Evolutionary conservation across 1,140 invertebrate genomes (phyloP).

Genomic region (Probaryconus sp.): DNA sequence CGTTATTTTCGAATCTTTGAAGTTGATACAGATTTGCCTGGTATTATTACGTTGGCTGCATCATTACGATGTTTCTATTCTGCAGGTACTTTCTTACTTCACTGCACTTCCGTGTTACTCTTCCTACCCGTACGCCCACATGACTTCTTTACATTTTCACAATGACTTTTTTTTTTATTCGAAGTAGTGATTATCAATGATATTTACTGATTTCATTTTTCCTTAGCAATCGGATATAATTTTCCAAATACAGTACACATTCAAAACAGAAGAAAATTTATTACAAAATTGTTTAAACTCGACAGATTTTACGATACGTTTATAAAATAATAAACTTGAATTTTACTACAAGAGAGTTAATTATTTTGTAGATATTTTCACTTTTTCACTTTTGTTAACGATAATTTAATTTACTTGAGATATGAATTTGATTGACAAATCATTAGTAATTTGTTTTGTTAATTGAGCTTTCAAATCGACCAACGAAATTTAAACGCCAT

Average conservation of each 20-base stretch:
- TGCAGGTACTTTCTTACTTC: slow-evolving; percentile 40
- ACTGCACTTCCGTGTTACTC: slow-evolving; percentile 33
- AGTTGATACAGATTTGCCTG: background rate
- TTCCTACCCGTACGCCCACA: slow-evolving; percentile 45
- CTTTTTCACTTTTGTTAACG: too few relatives aligned
- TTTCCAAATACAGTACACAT: too few relatives aligned
- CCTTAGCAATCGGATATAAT: slow-evolving; percentile 21
- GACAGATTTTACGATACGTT: too few relatives aligned
- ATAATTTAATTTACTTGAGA: too few relatives aligned
- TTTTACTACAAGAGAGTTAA: too few relatives aligned
- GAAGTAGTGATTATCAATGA: slow-evolving; percentile 16
- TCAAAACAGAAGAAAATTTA: background rate
- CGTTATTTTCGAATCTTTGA: too few relatives aligned
- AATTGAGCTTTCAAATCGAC: slow-evolving; percentile 7
- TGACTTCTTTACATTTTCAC: background rate
- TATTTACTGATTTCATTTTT: slow-evolving; percentile 14
- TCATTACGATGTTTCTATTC: slow-evolving; percentile 24
- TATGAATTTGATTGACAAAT: too few relatives aligned
- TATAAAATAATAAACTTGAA: too few relatives aligned
- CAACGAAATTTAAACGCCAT: background rate
- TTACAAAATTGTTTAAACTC: too few relatives aligned
- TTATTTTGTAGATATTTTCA: too few relatives aligned
- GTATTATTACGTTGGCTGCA: slow-evolving; percentile 24
- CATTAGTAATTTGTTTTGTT: too few relatives aligned
- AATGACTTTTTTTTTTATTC: slow-evolving; percentile 17